Base-by-base conservation (phyloP, 2,113 vertebrate species). In the Balaeniceps rex region DNA sequence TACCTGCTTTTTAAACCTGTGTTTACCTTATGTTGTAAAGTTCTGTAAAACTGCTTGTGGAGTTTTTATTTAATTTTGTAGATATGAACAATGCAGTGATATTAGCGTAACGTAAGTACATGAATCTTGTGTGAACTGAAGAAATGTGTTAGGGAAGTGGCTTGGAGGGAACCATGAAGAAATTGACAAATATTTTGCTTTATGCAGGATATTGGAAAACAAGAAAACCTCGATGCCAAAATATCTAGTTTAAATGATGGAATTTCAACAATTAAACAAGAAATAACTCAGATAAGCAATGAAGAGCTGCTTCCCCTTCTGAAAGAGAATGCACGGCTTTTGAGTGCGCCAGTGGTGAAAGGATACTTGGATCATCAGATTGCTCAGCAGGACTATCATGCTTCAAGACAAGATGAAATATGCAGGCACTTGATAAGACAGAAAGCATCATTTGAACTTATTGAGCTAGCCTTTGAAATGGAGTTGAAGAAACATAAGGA, bases 371-470 rank as follows among this genome's bases (percentile, higher is more conserved):
- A 98, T 58, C 86, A 96, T 69, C 99, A 99, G 91, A 97, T 99
- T 82, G 98, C 98, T 94, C 98, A 96, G 21, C 99, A 99, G 94
- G 97, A 99, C 34, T 97, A 91, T 91, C 98, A 98, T 57, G 98
- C 98, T 57, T 98, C 98, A 75, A 98, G 97, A 84, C 99, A 99
- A 97, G 96, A 98, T 79, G 97, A 99, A 91, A 97, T 99, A 78
- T 97, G 98, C 36, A 98, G 98, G 93, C 98, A 99, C 90, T 96
- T 99, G 40, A 97, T 99, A 78, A 98, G 98, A 58, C 99, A 99
- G 94, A 99, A 99, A 90, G 98, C 98, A 11, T 99, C 98, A 14
- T 99, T 99, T 95, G 99, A 99, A 42, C 96, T 99, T 90, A 86
- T 99, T 57, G 98, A 98, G 54, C 92, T 99, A 80, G 98, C 97